Percentiles rank a stretch among this genome's conserved stretches.
Conservation (phyloP, 2,888 invertebrate species). For the Antheraea yamamai region DNA sequence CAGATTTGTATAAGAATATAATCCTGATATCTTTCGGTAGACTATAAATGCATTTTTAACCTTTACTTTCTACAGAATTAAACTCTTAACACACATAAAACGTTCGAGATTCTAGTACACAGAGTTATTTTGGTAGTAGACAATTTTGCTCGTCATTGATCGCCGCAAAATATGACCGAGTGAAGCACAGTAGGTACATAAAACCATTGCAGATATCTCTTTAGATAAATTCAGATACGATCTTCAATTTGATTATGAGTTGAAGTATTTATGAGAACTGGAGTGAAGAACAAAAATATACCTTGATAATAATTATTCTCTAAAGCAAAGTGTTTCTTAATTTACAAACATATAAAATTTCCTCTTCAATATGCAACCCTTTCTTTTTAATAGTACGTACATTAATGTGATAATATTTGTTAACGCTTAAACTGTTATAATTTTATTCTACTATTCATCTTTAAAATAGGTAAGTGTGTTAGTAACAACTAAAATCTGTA, state of each 20-base stretch:
- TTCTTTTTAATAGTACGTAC: no score
- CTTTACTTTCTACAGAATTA: neutral
- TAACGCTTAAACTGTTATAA: neutral
- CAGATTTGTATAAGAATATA: neutral
- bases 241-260: slow-evolving; percentile 12
- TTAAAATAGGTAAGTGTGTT: no score
- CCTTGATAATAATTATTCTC: neutral
- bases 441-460: neutral
- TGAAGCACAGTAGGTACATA: slow-evolving; percentile 6
- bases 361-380: neutral
- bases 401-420: no score
- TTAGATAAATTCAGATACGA: slow-evolving; percentile 6
- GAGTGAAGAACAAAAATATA: neutral
- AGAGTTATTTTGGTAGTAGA: slow-evolving; percentile 4
- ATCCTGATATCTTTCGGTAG: neutral
- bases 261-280: neutral
- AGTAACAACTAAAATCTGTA: no score
- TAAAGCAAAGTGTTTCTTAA: neutral
- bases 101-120: neutral
- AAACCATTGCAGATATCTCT: slow-evolving; percentile 8
- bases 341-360: neutral
- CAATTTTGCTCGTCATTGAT: slow-evolving; percentile 9
- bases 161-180: slow-evolving; percentile 2
- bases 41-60: neutral
- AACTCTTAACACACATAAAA: neutral